Conservation (phyloP, 2,888 invertebrate species). For the Brachypterus glaber region DNA sequence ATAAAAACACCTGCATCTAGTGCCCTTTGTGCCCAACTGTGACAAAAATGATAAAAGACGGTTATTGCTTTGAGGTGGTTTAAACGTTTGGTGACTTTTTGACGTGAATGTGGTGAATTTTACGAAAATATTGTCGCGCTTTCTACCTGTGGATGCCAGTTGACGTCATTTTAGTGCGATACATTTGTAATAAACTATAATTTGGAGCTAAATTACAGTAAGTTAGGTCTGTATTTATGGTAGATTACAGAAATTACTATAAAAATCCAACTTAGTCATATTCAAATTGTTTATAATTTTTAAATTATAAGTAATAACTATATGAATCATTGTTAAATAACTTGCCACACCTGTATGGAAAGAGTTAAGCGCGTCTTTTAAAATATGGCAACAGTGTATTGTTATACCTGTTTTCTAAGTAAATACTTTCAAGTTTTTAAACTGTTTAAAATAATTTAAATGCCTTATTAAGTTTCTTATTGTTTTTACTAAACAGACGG, state of each 20-base stretch:
- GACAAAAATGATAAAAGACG: neutral
- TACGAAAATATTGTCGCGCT: neutral
- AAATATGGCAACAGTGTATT: constrained; percentile 24
- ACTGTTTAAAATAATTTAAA: neutral
- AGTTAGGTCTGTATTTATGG: too few species aligned
- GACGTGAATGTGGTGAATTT: neutral
- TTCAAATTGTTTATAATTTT: too few species aligned
- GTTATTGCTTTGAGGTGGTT: neutral
- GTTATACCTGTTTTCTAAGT: constrained; percentile 13
- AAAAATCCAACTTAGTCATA: too few species aligned
- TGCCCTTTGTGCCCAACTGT: constrained; percentile 4
- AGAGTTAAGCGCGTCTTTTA: constrained; percentile 17
- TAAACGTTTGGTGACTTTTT: neutral
- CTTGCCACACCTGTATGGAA: constrained; percentile 27
- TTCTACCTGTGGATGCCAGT: neutral
- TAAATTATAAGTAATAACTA: neutral
- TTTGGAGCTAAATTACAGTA: neutral
- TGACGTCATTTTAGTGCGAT: constrained; percentile 3
- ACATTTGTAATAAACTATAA: too few species aligned
- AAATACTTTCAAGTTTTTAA: neutral
- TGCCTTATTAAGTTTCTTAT: too few species aligned
- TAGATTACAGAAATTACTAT: too few species aligned
- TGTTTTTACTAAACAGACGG: too few species aligned
- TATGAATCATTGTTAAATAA: constrained; percentile 13
- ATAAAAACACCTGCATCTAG: constrained; percentile 16